Conservation (phyloP, 2,113 vertebrate species). For the Caloenas nicobarica region DNA sequence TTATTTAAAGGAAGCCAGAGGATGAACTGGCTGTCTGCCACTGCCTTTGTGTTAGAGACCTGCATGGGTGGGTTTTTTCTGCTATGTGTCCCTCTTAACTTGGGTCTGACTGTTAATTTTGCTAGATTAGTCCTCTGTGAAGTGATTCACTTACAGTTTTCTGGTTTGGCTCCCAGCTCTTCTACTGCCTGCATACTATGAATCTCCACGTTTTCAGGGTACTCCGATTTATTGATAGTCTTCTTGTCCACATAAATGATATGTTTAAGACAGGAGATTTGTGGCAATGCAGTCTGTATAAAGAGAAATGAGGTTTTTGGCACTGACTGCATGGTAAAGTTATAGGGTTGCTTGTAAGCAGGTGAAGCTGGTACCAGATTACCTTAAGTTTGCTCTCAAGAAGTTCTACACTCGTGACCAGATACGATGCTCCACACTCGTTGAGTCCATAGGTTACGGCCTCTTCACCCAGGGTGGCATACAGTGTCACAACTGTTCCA, state of each 20-base stretch:
- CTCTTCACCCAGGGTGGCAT: slow-evolving; percentile 94
- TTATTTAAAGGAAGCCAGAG: not conserved
- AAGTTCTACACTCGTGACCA: slow-evolving; percentile 91
- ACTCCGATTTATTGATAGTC: slow-evolving; percentile 80
- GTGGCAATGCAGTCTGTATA: slow-evolving; percentile 79
- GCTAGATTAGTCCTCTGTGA: not conserved
- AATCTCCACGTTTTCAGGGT: slow-evolving; percentile 83
- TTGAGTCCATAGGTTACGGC: slow-evolving; percentile 91
- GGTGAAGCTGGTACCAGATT: slow-evolving; percentile 33
- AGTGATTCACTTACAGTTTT: slow-evolving; percentile 85
- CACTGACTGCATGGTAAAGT: not conserved
- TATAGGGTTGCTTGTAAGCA: not conserved
- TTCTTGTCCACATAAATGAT: slow-evolving; percentile 92
- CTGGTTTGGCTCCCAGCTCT: slow-evolving; percentile 87
- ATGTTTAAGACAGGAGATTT: slow-evolving; percentile 84
- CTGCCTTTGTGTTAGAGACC: not conserved
- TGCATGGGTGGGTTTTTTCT: not conserved
- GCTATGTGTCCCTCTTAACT: not conserved
- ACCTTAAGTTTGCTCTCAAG: slow-evolving; percentile 94
- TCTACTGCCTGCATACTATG: slow-evolving; percentile 88
- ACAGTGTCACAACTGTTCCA: slow-evolving; percentile 90
- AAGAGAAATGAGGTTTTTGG: slow-evolving; percentile 16
- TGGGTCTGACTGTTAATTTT: not conserved
- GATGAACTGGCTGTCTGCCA: not conserved
- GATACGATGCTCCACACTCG: slow-evolving; percentile 88